Evolutionary conservation across 35 echinoderm and acorn worm species (phyloP), one percentile per base, ranked within the genome.

Genomic region (Ophiothrix spiculata): DNA sequence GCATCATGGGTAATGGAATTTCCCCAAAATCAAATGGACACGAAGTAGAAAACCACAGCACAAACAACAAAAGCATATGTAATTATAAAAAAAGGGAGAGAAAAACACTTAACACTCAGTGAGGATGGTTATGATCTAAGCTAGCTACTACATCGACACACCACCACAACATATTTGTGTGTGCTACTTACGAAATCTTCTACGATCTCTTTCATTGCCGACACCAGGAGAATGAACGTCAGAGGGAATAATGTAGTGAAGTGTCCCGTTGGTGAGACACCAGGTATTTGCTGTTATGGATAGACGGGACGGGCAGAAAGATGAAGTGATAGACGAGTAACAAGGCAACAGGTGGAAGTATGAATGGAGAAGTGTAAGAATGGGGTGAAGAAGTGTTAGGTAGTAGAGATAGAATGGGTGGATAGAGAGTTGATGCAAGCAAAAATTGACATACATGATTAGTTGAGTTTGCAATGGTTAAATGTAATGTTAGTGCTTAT

Each of bases 171-270:
- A 15, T 69, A 10, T 38, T 39, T 79, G 16, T 33, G 63, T 60
- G 63, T 32, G 78, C 28, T 75, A 99, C 96, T 99, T 86, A 99
- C 96, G 83, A 99, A 91, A 82, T 99, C 96, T 84, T 99, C 96
- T 79, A 99, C 87, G 75, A 99, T 92, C 85, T 99, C 96, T 93
- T 99, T 99, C 40, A 91, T 84, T 31, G 96, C 96, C 31, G 96
- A 99, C 28, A 99, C 92, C 40, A 99, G 88, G 37, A 99, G 82
- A 49, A 99, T 99, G 80, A 99, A 99, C 40, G 94, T 78, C 63
- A 99, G 85, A 31, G 96, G 96, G 45, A 99, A 84, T 32, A 99
- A 86, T 10, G 96, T 99, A 17, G 96, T 99, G 76, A 84, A 99
- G 31, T 88, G 81, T 23, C 96, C 96, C 38, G 96, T 99, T 0